Evolutionary conservation across 2,888 invertebrate species (phyloP), one percentile per base, ranked within the genome.

Genomic region (Caenorhabditis drosophilae): DNA sequence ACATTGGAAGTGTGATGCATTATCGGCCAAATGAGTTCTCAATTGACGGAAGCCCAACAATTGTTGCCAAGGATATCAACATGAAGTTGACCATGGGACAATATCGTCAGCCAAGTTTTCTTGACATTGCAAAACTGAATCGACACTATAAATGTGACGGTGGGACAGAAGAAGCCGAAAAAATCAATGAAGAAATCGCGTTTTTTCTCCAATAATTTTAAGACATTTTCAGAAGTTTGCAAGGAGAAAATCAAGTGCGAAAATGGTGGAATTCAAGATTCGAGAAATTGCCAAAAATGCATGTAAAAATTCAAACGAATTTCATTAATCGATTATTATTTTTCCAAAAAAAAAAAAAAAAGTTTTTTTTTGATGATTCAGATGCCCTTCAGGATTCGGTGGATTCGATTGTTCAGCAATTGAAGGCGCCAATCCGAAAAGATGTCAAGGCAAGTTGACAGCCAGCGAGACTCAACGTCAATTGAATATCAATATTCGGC

Each of bases 1-100:
- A 71, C 27, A 62, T 71, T 36, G 71, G 71, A 53, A 63, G 63
- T 62, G 68, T 71, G 15, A 71, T 71, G 71, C 71, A 71, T 42
- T 71, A 71, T 36, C 40, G 59, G 23, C 71, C 71, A 2, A 59
- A 58, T 1, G 71, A 71, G 35, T 71, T 71, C 44, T 58, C 67
- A 2, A 58, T 36, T 11, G 54, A 56, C 36, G 60, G 60, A 6
- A 58, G 57, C 2, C 56, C 64, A 18, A 61, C 71, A 11, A 61
- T 71, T 0, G 36, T 68, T n/a, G 71, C 71, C 1, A 67, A 59
- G 25, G 68, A 71, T 36, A 11, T 49, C 11, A 68, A 62, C 41
- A 45, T 68, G 40, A 67, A 71, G 27, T 55, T 59, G 31, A 68
- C 67, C 31, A 71, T 71, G 71, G 71, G 71, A 35, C 63, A 63